phyloP scores from a whole-genome alignment of 37 sponge, comb jelly and placozoan species.

The Ianthella basta region DNA sequence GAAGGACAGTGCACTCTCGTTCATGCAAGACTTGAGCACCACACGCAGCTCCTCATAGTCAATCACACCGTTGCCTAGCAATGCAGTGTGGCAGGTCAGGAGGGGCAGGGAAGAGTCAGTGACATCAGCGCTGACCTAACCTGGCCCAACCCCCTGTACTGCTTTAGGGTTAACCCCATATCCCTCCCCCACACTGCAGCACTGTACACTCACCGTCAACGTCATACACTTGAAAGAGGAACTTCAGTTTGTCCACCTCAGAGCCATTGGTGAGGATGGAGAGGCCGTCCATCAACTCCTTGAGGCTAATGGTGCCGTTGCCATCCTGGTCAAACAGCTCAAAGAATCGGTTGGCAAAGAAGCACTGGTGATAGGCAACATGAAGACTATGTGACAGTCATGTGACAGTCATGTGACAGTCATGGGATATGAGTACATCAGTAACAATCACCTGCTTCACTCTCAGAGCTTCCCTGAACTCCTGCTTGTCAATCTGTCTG shows the following conservation, averaged over 20 bases:
- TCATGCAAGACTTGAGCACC: slow-evolving; percentile 90
- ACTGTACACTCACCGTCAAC: slow-evolving; percentile 78
- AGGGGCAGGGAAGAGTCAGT: too few species aligned
- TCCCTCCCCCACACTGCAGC: too few species aligned
- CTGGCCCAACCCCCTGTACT: too few species aligned
- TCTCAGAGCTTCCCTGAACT: slow-evolving; percentile 71
- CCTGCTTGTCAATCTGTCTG: slow-evolving; percentile 76
- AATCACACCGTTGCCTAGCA: slow-evolving; percentile 83
- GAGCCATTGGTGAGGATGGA: slow-evolving; percentile 73
- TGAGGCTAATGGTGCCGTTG: slow-evolving; percentile 82
- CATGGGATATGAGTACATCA: not conserved
- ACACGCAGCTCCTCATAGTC: slow-evolving; percentile 77
- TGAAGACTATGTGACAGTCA: not conserved
- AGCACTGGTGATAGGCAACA: slow-evolving; percentile 46
- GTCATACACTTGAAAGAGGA: slow-evolving; percentile 89
- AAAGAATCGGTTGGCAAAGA: slow-evolving; percentile 89
- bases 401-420: not conserved
- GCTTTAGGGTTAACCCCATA: too few species aligned
- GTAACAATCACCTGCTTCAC: slow-evolving; percentile 65
- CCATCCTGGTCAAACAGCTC: slow-evolving; percentile 80
- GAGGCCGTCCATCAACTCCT: slow-evolving; percentile 87
- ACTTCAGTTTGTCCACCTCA: slow-evolving; percentile 79
- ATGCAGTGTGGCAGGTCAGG: not conserved
- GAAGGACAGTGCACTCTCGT: slow-evolving; percentile 77
- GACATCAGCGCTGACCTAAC: too few species aligned